Percentiles rank a stretch among this genome's conserved stretches.
These are phyloP conservation scores for pig (Sus scrofa) DNA, from an alignment of 2,113 vertebrate genomes.

Conservation along the genomic window DNA sequence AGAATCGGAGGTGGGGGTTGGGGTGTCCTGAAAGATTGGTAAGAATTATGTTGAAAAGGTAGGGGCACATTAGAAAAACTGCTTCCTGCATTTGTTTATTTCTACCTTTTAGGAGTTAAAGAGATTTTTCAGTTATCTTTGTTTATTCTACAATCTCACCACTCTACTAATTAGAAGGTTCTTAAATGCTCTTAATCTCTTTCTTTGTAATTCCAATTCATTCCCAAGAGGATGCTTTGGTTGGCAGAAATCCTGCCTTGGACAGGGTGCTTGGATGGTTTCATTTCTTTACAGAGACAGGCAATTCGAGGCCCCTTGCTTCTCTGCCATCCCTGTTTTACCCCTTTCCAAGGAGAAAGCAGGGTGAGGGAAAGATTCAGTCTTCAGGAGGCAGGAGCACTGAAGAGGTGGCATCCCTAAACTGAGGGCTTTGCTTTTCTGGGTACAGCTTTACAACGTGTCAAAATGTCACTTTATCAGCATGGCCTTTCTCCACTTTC, in stretches of 20 bases:
- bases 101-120: constrained; percentile 46
- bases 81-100: constrained; percentile 27
- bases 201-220: constrained; percentile 11
- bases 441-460: neutral
- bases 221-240: constrained; percentile 8
- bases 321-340: neutral
- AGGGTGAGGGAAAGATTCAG: neutral
- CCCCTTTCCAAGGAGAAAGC: neutral
- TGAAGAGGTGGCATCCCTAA: neutral
- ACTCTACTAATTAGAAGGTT: constrained; percentile 46
- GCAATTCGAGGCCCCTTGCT: neutral
- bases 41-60: constrained; percentile 5
- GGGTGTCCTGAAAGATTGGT: neutral
- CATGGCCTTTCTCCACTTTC: neutral
- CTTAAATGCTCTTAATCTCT: constrained; percentile 20
- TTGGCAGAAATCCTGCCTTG: neutral
- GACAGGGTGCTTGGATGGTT: neutral
- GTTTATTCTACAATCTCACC: constrained; percentile 5
- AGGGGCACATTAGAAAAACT: neutral
- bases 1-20: no score
- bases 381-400: neutral
- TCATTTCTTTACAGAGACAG: neutral
- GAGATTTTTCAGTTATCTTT: constrained; percentile 29
- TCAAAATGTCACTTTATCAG: neutral
- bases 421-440: neutral